These are phyloP conservation scores for Cybosia mesomella DNA, from an alignment of 2,888 invertebrate species.

Conservation along the genomic window DNA sequence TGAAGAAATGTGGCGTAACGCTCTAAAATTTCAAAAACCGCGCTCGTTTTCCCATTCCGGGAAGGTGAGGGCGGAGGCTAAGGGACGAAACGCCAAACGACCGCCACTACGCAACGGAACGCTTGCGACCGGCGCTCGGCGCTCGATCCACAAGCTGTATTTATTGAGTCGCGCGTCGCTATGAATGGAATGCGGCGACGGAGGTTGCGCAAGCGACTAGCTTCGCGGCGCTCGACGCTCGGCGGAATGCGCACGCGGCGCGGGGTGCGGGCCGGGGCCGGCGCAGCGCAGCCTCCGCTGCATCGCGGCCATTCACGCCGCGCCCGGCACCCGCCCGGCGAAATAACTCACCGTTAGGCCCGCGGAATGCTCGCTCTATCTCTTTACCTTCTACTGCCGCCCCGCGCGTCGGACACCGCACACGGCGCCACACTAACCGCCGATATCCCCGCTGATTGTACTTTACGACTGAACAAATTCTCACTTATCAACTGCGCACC, in stretches of 20 bases:
- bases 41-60: conserved; percentile 74
- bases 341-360: conserved; percentile 85
- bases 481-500: conserved; percentile 21
- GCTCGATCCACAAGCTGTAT: conserved; percentile 50
- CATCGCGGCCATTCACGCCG: conserved; percentile 85
- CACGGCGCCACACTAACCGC: conserved; percentile 59
- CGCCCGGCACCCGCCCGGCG: conserved; percentile 71
- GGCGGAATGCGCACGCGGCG: conserved; percentile 67
- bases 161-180: conserved; percentile 71
- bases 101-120: conserved; percentile 38
- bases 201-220: conserved; percentile 83
- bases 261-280: conserved; percentile 46
- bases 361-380: conserved; percentile 83
- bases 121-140: conserved; percentile 41
- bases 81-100: conserved; percentile 34
- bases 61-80: conserved; percentile 62
- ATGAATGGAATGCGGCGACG: conserved; percentile 85
- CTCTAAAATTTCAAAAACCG: conserved; percentile 81
- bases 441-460: conserved; percentile 27
- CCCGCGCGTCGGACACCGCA: conserved; percentile 51
- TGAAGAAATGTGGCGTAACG: conserved; percentile 84
- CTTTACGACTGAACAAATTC: conserved; percentile 29
- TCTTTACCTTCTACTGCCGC: conserved; percentile 63
- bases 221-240: conserved; percentile 70
- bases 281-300: conserved; percentile 76